Evolutionary conservation across 2,797 vertebrate genomes (phyloP).

Genomic region (Tragopan temminckii): DNA sequence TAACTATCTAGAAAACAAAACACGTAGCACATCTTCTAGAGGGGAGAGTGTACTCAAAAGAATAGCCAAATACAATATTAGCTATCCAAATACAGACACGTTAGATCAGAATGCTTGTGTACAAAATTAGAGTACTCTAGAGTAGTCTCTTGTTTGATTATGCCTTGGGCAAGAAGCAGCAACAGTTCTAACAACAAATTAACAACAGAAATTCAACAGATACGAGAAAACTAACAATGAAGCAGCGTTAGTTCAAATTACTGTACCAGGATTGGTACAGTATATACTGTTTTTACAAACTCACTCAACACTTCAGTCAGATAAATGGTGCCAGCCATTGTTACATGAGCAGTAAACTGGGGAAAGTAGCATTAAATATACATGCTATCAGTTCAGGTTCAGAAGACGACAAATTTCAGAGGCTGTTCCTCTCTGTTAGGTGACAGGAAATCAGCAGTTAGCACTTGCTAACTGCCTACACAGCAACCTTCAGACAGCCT

Average conservation of each 20-base stretch:
- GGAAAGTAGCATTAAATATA: neutral
- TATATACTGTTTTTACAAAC: neutral
- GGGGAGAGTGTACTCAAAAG: neutral
- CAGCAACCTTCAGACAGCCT: neutral
- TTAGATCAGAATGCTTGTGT: constrained; percentile 35
- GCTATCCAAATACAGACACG: constrained; percentile 49
- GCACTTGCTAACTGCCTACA: neutral
- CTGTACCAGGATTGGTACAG: neutral
- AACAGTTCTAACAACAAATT: constrained; percentile 27
- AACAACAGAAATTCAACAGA: neutral
- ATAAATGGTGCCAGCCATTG: neutral
- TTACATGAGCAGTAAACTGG: neutral
- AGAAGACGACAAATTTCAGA: neutral
- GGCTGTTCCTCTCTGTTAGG: neutral
- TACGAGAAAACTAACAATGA: neutral
- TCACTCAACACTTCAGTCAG: neutral
- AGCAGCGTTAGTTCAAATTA: neutral
- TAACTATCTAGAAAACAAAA: neutral
- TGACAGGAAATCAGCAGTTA: neutral
- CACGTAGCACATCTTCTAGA: neutral
- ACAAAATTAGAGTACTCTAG: neutral
- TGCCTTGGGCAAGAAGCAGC: constrained; percentile 1
- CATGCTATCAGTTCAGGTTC: neutral
- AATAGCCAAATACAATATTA: constrained; percentile 40
- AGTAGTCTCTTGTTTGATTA: neutral